These are phyloP conservation scores for Poeciliopsis gracilis DNA, from an alignment of 2,797 vertebrate genomes.

Conservation along the genomic window DNA sequence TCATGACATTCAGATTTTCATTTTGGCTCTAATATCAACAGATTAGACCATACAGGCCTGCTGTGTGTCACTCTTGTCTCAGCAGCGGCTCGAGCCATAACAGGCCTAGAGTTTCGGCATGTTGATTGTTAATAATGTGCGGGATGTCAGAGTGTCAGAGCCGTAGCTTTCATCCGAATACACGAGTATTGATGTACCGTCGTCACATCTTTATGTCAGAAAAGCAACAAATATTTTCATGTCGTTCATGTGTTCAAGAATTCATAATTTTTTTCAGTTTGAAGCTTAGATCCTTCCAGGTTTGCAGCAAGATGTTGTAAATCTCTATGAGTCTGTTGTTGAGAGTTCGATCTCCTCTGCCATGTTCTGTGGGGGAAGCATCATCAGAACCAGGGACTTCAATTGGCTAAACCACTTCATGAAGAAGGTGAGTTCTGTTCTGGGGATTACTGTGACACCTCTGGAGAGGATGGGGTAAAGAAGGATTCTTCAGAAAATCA, in stretches of 20 bases:
- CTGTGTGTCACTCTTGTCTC: not conserved
- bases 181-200: not conserved
- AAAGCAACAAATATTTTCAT: not conserved
- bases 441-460: too few relatives aligned
- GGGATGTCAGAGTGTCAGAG: too few relatives aligned
- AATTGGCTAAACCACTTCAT: too few relatives aligned
- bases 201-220: not conserved
- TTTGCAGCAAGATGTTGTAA: too few relatives aligned
- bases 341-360: too few relatives aligned
- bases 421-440: too few relatives aligned
- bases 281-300: too few relatives aligned
- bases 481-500: too few relatives aligned
- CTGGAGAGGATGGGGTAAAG: too few relatives aligned
- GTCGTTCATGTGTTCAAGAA: not conserved
- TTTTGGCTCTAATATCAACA: constrained; percentile 5
- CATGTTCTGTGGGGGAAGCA: too few relatives aligned
- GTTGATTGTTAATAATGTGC: not conserved
- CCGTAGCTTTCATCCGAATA: not conserved
- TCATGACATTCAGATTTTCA: not conserved
- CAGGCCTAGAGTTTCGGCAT: not conserved
- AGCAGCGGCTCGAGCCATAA: not conserved
- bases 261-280: not conserved
- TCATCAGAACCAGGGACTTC: too few relatives aligned
- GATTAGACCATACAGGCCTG: not conserved
- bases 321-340: too few relatives aligned